Percentiles rank a stretch among this genome's conserved stretches.
Conservation (phyloP, 2,888 invertebrate species). For the Nudaria mundana region DNA sequence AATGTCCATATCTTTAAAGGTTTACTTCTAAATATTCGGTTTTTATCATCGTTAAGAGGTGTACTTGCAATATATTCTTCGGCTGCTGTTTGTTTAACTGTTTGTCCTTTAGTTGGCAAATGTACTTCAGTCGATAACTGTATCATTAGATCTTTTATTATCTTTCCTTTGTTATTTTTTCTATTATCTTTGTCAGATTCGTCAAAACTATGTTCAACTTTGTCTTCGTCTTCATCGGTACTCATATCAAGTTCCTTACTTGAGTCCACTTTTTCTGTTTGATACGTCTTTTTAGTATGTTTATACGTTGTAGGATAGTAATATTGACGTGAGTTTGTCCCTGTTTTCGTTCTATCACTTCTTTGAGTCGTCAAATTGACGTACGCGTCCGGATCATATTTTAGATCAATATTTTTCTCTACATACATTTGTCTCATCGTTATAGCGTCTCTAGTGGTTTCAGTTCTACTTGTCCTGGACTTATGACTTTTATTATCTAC, state of each 20-base stretch:
- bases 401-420: constrained; percentile 6
- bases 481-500: no score
- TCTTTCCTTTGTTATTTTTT: neutral
- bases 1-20: neutral
- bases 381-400: constrained; percentile 1
- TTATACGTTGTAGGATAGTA: neutral
- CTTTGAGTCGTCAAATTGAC: neutral
- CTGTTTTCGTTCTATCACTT: neutral
- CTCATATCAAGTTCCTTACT: neutral
- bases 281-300: neutral
- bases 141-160: neutral
- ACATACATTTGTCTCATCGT: constrained; percentile 6
- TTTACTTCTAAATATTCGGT: neutral
- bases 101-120: neutral
- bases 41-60: neutral
- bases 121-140: neutral
- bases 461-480: neutral
- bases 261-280: neutral
- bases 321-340: neutral
- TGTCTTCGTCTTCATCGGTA: neutral
- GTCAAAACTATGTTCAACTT: neutral
- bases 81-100: neutral
- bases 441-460: neutral
- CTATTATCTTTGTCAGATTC: neutral
- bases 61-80: neutral